Evolutionary conservation across 2,113 vertebrate species (phyloP), one percentile per base, ranked within the genome.

Genomic region (Charina bottae): DNA sequence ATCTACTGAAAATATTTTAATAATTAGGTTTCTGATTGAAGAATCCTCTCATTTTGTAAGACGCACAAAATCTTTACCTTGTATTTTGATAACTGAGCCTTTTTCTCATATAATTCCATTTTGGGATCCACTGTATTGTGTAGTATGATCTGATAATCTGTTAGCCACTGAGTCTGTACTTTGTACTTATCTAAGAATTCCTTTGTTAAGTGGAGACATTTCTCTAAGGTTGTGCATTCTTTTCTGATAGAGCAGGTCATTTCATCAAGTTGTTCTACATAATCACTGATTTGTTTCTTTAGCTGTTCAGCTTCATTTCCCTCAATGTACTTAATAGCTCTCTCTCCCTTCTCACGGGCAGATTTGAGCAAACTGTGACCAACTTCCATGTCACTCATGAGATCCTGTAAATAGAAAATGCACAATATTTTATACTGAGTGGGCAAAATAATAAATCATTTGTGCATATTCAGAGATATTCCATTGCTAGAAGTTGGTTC

Each of bases 61-160:
- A 26, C 10, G 24, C 8, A 83, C 83, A 1, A 2, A 4, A 0
- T 93, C 93, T 87, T 94, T 97, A 99, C 99, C 99, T 99, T 99
- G 91, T 99, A 99, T 96, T 99, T 99, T 9, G 98, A 98, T 64
- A 99, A 96, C 86, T 99, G 99, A 1, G 98, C 99, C 96, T 99
- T 99, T 86, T 99, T 98, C 96, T 99, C 99, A 96, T 99, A 99
- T 9, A 99, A 97, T 93, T 99, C 99, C 56, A 98, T 98, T 96
- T 99, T 99, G 93, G 98, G 97, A 91, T 99, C 99, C 26, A 98
- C 97, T 0, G 98, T 98, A 53, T 93, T 83, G n/a, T 94, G 96
- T 24, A 99, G 97, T 92, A 98, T 91, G 33, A 95, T 96, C 88
- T 97, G 98, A 89, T 98, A 98, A 60, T 99, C 99, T 1, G 92